phyloP scores from a whole-genome alignment of 2,797 vertebrate genomes.

The Ptychobarbus kaznakovi region DNA sequence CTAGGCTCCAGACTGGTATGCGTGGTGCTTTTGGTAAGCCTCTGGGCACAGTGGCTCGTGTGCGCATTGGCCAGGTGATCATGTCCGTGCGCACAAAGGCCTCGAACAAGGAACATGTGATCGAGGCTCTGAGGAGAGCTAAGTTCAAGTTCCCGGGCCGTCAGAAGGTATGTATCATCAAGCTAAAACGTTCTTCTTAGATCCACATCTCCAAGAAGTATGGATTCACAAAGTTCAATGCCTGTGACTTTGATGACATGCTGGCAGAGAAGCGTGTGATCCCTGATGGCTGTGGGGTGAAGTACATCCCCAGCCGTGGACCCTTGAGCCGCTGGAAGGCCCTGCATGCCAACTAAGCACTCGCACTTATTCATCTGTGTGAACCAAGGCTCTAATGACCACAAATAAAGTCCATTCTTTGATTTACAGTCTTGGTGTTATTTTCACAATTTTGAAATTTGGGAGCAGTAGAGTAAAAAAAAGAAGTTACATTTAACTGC shows the following conservation, averaged over 20 bases:
- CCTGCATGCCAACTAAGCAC: conserved; percentile 79
- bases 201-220: conserved; percentile 97
- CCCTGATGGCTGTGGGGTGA: conserved; percentile 90
- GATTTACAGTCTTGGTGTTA: conserved; percentile 1
- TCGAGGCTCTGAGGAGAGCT: conserved; percentile 90
- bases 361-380: conserved; percentile 31
- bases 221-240: conserved; percentile 93
- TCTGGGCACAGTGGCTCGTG: conserved; percentile 90
- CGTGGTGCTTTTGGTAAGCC: conserved; percentile 92
- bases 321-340: conserved; percentile 87
- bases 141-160: conserved; percentile 97
- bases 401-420: conserved; percentile 60
- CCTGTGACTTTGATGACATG: conserved; percentile 87
- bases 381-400: conserved; percentile 19
- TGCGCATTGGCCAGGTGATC: conserved; percentile 92
- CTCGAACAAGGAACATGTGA: conserved; percentile 91
- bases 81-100: conserved; percentile 94
- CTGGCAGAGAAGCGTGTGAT: conserved; percentile 90
- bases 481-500: too few relatives aligned
- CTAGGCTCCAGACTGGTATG: conserved; percentile 93
- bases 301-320: conserved; percentile 88
- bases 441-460: background rate
- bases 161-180: conserved; percentile 82
- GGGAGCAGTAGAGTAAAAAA: too few relatives aligned
- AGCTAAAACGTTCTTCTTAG: conserved; percentile 64